Base-by-base conservation (phyloP, 2,113 vertebrate genomes). In the Felis chaus region DNA sequence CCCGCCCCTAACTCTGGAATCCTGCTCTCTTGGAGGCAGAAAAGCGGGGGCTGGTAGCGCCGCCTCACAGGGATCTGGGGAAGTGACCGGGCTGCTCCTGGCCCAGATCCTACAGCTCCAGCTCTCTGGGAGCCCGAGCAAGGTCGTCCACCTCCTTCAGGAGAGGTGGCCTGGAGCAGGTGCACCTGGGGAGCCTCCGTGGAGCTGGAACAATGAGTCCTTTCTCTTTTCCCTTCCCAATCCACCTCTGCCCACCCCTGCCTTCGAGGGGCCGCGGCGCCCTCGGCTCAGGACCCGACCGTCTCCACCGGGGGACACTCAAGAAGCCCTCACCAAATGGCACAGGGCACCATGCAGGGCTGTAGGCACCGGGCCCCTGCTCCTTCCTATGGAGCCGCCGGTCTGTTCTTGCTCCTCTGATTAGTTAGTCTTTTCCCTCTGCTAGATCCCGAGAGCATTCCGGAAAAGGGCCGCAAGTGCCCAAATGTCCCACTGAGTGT, bases 401-500 rank as follows among this genome's bases (percentile, higher is more conserved):
- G 18, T 31, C n/a, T 71, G 25, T 33, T 53, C 83, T 36, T 10
- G 1, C 27, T 45, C 36, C 1, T 3, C 4, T 15, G 1, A 74
- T 18, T 11, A 39, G 53, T 61, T 39, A 41, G 68, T 66, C 53
- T 55, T 48, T 61, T 45, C 89, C 7, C 27, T 29, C 23, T 4
- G 10, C 66, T 61, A 48, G 74, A 66, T 5, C 13, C 27, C n/a
- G 25, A 21, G 45, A 90, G 21, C 13, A 2, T 39, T 36, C 71
- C 18, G 1, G n/a, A 33, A 55, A 14, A 31, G 25, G 45, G 16
- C 8, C 0, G 0, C 23, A 0, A 21, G 55, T 1, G n/a, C n/a
- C 27, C 82, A 66, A 14, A 27, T 0, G 4, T 15, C 31, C 84
- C 29, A 0, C 74, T 2, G 14, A 39, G 48, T 29, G 13, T 2